Evolutionary conservation across 2,113 vertebrate species (phyloP), one percentile per base, ranked within the genome.

Genomic region (Proterorhinus semilunaris): DNA sequence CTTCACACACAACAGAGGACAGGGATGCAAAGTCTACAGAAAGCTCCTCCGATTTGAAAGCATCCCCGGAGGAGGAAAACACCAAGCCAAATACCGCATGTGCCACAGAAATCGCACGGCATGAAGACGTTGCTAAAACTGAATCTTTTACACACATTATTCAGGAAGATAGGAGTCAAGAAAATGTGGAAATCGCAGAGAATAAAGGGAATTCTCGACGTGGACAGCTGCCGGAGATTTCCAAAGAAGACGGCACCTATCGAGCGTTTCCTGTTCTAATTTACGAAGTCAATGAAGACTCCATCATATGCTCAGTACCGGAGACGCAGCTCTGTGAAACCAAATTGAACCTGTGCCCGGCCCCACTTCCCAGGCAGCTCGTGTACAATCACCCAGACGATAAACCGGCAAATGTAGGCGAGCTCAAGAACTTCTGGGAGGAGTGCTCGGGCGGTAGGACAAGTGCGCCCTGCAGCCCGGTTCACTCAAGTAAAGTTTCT

Each of bases 401-500:
- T 43, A 65, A 9, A 11, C 46, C 72, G 46, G 62, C 61, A 70
- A 87, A 81, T 59, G 82, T 94, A 64, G 91, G 58, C 53, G 86
- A 95, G n/a, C 90, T 92, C 7, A 94, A 93, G 82, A 86, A 87
- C 55, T 93, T 94, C 62, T 94, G 91, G 93, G 93, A 96, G 21
- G 85, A 90, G 68, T 87, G 78, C 75, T 59, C 67, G 68, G 46
- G 49, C 5, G 9, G 84, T 48, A 82, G 58, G 62, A 65, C 65
- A 7, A 64, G 64, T 62, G 72, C 76, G 6, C n/a, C 72, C 74
- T 61, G 46, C 46, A 54, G 61, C n/a, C 65, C 74, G 83, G 50
- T 10, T 12, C 59, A 46, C 17, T 65, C 52, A 68, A 13, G 55
- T 58, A 69, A 2, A 70, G 15, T 47, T 72, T 21, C 62, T 42